Percentiles rank a stretch among this genome's conserved stretches.
Evolutionary conservation across 2,113 vertebrate species (phyloP).

Genomic region (Prinia subflava): DNA sequence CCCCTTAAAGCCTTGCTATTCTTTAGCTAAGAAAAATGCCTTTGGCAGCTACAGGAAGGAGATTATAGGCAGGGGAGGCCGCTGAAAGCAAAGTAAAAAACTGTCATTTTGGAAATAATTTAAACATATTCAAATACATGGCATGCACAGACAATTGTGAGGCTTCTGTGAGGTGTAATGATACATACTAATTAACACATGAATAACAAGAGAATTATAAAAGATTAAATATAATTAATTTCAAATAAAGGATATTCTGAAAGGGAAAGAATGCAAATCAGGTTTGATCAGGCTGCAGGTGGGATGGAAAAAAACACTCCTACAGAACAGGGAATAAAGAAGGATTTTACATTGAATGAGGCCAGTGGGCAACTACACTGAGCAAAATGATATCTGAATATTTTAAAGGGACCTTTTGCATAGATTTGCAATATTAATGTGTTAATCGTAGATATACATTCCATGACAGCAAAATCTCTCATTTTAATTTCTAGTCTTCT

Average conservation of each 20-base stretch:
- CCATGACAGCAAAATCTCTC: background rate
- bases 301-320: background rate
- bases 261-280: background rate
- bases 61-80: background rate
- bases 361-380: background rate
- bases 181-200: conserved; percentile 22
- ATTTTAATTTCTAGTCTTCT: background rate
- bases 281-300: conserved; percentile 1
- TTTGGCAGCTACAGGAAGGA: background rate
- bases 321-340: background rate
- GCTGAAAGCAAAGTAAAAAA: background rate
- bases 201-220: conserved; percentile 19
- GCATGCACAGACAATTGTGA: background rate
- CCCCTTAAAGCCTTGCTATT: background rate
- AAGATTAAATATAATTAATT: conserved; percentile 39
- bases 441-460: background rate
- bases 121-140: background rate
- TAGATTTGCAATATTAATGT: background rate
- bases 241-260: conserved; percentile 13
- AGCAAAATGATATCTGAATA: background rate
- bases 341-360: background rate
- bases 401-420: background rate
- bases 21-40: background rate
- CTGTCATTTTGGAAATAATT: background rate
- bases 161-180: background rate